phyloP scores from a whole-genome alignment of 1,140 invertebrate species.

The Papilio polytes region DNA sequence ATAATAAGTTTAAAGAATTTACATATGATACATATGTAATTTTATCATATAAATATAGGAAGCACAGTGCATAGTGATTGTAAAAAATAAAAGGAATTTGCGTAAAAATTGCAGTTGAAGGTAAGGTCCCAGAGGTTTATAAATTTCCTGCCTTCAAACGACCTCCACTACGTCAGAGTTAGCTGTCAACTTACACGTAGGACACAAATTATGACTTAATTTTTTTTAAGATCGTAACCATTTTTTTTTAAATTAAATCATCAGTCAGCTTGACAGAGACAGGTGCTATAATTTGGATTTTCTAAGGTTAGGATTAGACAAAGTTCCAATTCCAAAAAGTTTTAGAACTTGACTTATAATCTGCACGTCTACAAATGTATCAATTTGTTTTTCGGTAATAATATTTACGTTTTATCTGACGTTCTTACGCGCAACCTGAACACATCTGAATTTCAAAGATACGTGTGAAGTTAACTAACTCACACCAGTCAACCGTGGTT shows the following conservation, averaged over 20 bases:
- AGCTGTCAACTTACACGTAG: slow-evolving; percentile 19
- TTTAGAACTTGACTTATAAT: no score
- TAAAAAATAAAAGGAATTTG: slow-evolving; percentile 19
- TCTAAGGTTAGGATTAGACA: no score
- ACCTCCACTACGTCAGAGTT: neutral
- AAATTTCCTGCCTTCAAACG: slow-evolving; percentile 22
- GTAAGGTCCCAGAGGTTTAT: slow-evolving; percentile 13
- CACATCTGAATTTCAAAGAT: no score
- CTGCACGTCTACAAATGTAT: no score
- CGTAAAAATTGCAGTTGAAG: slow-evolving; percentile 11
- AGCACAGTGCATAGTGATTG: neutral
- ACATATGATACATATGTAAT: no score
- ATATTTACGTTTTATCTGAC: no score
- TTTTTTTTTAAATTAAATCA: neutral
- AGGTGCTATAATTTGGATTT: neutral
- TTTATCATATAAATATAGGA: neutral
- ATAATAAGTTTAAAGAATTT: neutral
- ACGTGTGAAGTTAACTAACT: no score
- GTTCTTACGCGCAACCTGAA: no score
- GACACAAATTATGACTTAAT: neutral
- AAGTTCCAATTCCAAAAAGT: no score
- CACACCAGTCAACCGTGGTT: no score
- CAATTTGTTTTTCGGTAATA: no score
- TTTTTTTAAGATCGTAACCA: neutral
- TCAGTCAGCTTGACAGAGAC: neutral